Percentiles rank a stretch among this genome's conserved stretches.
These are phyloP conservation scores for Falco biarmicus DNA, from an alignment of 2,797 vertebrate species.

Conservation along the genomic window DNA sequence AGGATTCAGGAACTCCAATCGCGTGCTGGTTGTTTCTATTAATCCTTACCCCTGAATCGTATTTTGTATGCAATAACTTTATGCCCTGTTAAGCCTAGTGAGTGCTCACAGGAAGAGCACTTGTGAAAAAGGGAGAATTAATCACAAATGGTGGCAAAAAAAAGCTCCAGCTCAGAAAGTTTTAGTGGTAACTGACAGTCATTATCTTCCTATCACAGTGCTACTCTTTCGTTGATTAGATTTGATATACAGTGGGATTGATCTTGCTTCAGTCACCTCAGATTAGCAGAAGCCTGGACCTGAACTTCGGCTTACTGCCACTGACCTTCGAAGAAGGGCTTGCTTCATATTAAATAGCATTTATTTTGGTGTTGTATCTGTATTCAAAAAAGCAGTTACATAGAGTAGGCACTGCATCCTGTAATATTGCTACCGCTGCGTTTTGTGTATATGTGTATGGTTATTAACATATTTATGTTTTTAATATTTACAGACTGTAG, in stretches of 20 bases:
- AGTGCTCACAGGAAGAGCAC: background rate
- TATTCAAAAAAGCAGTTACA: slow-evolving; percentile 44
- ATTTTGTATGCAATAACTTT: background rate
- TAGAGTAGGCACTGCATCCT: slow-evolving; percentile 47
- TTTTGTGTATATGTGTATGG: slow-evolving; percentile 72
- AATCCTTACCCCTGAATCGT: background rate
- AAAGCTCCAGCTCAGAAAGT: background rate
- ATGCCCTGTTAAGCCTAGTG: background rate
- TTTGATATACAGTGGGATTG: background rate
- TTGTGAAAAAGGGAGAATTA: slow-evolving; percentile 18
- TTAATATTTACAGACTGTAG: slow-evolving; percentile 58
- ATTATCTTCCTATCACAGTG: background rate
- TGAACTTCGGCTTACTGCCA: slow-evolving; percentile 11
- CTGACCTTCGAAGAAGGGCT: slow-evolving; percentile 40
- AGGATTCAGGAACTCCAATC: background rate
- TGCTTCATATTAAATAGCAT: slow-evolving; percentile 50
- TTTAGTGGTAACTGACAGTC: background rate
- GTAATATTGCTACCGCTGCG: slow-evolving; percentile 46
- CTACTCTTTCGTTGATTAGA: background rate
- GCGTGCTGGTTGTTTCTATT: background rate
- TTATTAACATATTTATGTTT: slow-evolving; percentile 62
- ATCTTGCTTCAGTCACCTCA: background rate
- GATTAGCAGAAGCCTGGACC: background rate
- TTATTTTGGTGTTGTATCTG: slow-evolving; percentile 58
- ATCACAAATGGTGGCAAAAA: background rate